Base-by-base conservation (phyloP, 2,113 vertebrate genomes). In the Gnathonemus longibarbis region DNA sequence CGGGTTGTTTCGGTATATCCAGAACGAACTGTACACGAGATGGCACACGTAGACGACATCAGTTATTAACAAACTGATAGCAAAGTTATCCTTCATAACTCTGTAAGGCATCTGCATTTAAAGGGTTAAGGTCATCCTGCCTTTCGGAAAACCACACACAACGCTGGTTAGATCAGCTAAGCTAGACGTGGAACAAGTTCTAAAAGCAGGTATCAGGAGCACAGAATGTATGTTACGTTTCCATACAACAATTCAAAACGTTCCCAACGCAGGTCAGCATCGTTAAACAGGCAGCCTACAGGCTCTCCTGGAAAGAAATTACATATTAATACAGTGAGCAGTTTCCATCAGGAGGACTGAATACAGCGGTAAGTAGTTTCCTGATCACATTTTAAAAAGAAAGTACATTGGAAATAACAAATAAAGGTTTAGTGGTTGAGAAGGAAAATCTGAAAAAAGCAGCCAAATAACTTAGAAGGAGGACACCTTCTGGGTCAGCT, bases 91-190 rank as follows among this genome's bases (percentile, higher is more conserved):
- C 86, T 89, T 84, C 84, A 90, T 88, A 91, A 88, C 88, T 85
- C 85, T 53, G 46, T 91, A 92, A 93, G 91, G 90, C 90, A 92
- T 93, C 87, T 48, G 70, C 91, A 90, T 87, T 89, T 92, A 92
- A 91, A 93, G 91, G 91, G 91, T 92, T 92, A 89, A 52, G 86
- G 91, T 91, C 39, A 62, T 45, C 91, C 91, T 87, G 15, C 83
- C 58, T 66, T 46, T 17, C 85, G 15, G 74, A 48, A 84, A 80
- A 89, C 91, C 46, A 45, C n/a, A 48, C 19, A 52, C 84, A 52
- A 42, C 9, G 52, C 77, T 89, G 80, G 24, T 52, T 84, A 48
- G 49, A 90, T 77, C 13, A 58, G 53, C 53, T 80, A 77, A 93
- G 93, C 94, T 91, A 92, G 24, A 70, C 13, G 15, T 24, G 87